phyloP scores from a whole-genome alignment of 2,888 invertebrate species.

The Orthonevra nobilis region DNA sequence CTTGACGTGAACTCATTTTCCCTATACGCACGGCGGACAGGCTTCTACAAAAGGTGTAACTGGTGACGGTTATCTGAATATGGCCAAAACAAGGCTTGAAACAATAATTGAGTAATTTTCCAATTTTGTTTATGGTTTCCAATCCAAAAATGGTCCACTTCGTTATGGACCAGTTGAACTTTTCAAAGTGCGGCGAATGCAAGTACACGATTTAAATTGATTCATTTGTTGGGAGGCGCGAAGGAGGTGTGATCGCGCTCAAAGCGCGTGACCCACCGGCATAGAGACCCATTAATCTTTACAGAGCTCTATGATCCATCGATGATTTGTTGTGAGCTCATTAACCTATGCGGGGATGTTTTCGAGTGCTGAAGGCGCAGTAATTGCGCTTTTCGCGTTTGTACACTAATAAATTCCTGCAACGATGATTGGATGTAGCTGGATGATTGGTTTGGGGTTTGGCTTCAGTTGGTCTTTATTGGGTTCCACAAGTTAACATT shows the following conservation, averaged over 20 bases:
- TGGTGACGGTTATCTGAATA: constrained; percentile 14
- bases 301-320: constrained; percentile 16
- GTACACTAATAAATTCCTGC: constrained; percentile 36
- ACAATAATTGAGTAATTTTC: constrained; percentile 58
- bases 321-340: constrained; percentile 61
- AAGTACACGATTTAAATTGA: constrained; percentile 26
- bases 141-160: constrained; percentile 4
- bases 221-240: constrained; percentile 7
- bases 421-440: constrained; percentile 27
- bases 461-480: constrained; percentile 8
- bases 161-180: constrained; percentile 47
- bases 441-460: constrained; percentile 19
- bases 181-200: constrained; percentile 38
- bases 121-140: constrained; percentile 18
- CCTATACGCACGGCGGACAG: constrained; percentile 20
- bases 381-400: constrained; percentile 19
- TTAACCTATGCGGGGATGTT: constrained; percentile 56
- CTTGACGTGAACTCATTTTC: constrained; percentile 45
- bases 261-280: constrained; percentile 33
- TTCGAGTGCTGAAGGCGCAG: constrained; percentile 37
- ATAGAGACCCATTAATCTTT: constrained; percentile 44
- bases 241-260: constrained; percentile 6
- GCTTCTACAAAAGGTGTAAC: constrained; percentile 41
- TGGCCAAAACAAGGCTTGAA: constrained; percentile 14
- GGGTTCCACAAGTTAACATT: background rate